Evolutionary conservation across 1,140 invertebrate species (phyloP).

Genomic region (Archivesica marissinica): DNA sequence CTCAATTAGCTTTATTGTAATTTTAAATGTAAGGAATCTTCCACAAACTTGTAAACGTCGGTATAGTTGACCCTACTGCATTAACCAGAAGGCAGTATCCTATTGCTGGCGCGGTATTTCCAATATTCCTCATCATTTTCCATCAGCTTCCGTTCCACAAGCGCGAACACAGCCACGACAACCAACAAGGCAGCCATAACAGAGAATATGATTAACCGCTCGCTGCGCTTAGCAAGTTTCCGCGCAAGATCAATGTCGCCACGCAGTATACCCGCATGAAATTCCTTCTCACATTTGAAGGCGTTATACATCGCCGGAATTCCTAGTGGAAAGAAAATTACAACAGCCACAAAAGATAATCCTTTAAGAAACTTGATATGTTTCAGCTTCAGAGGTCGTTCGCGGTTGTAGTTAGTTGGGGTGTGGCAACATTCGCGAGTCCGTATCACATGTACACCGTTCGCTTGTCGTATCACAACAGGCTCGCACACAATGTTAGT

Average conservation of each 20-base stretch:
- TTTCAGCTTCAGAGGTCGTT: slow-evolving; percentile 63
- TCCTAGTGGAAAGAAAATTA: slow-evolving; percentile 75
- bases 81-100: slow-evolving; percentile 10
- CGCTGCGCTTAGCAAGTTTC: slow-evolving; percentile 68
- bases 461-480: slow-evolving; percentile 29
- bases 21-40: too few species aligned
- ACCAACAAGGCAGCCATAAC: slow-evolving; percentile 64
- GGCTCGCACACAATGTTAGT: slow-evolving; percentile 59
- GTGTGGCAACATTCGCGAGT: slow-evolving; percentile 51
- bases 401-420: neutral
- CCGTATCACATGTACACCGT: slow-evolving; percentile 59
- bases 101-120: slow-evolving; percentile 28
- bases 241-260: slow-evolving; percentile 73
- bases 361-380: slow-evolving; percentile 66
- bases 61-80: too few species aligned
- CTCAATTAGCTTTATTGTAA: too few species aligned
- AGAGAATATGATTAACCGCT: slow-evolving; percentile 72
- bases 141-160: slow-evolving; percentile 61
- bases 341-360: slow-evolving; percentile 64
- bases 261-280: slow-evolving; percentile 69
- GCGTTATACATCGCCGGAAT: slow-evolving; percentile 72
- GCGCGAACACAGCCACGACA: slow-evolving; percentile 61
- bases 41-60: too few species aligned
- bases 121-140: slow-evolving; percentile 55
- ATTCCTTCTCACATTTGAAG: slow-evolving; percentile 69